Conservation (phyloP, 2,113 vertebrate genomes). For the Tragelaphus imberbis region DNA sequence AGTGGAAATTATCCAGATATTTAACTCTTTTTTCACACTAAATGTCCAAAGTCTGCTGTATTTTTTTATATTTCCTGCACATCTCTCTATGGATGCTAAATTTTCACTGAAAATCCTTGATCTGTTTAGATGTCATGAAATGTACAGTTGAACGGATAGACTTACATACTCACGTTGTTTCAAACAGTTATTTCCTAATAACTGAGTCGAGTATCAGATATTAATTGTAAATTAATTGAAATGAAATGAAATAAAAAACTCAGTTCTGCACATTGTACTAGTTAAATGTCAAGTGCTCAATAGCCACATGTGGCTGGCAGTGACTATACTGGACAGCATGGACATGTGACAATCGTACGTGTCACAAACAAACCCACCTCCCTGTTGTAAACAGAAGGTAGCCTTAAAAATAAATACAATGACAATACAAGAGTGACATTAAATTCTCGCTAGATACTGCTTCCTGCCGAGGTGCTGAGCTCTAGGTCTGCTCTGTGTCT, state of each 20-base stretch:
- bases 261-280: background rate
- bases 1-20: background rate
- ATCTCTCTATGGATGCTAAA: background rate
- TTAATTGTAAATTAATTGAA: slow-evolving; percentile 8
- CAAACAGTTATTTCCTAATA: slow-evolving; percentile 28
- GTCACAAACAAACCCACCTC: background rate
- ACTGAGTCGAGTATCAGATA: background rate
- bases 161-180: background rate
- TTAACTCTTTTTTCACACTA: background rate
- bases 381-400: background rate
- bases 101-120: background rate
- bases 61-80: background rate
- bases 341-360: background rate
- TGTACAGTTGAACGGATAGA: background rate
- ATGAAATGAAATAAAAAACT: slow-evolving; percentile 10
- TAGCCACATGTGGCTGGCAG: background rate
- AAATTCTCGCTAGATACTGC: background rate
- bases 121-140: background rate
- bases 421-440: background rate
- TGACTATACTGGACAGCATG: background rate
- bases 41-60: background rate
- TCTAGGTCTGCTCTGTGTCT: background rate
- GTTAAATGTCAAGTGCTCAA: background rate
- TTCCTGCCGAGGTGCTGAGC: background rate
- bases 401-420: background rate